These are phyloP conservation scores for Microtus ochrogaster DNA, from an alignment of 2,113 vertebrate species.

Conservation along the genomic window DNA sequence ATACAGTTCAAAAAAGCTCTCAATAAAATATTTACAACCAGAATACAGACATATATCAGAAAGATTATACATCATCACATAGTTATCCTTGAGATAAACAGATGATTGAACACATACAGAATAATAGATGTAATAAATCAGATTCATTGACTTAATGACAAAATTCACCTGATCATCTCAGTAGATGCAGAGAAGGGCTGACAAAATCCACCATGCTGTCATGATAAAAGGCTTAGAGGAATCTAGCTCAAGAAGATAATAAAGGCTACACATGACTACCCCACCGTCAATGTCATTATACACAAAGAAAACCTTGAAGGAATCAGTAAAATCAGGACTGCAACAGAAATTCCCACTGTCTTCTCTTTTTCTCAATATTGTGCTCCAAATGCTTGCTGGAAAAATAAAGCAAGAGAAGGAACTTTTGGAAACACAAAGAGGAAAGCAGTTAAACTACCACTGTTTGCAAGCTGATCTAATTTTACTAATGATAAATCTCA, in stretches of 20 bases:
- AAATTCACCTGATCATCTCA: neutral
- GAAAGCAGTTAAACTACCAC: neutral
- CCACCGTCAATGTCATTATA: neutral
- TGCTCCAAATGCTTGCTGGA: neutral
- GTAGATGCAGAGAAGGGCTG: neutral
- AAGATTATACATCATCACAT: neutral
- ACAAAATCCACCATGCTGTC: neutral
- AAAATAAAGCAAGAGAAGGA: neutral
- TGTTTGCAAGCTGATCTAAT: neutral
- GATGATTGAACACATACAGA: neutral
- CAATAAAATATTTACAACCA: neutral
- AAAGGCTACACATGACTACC: neutral
- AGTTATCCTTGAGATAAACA: neutral
- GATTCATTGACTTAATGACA: neutral
- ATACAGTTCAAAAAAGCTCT: neutral
- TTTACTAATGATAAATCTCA: neutral
- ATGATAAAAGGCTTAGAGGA: neutral
- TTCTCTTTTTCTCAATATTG: neutral
- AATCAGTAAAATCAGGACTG: neutral
- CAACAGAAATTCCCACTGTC: too few relatives aligned
- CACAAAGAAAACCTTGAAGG: neutral
- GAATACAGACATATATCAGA: neutral
- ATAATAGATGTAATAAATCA: neutral
- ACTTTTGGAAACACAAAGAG: neutral
- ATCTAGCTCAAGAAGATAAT: neutral